Conservation (phyloP, 2,113 vertebrate genomes). For the Mystacornis crossleyi region DNA sequence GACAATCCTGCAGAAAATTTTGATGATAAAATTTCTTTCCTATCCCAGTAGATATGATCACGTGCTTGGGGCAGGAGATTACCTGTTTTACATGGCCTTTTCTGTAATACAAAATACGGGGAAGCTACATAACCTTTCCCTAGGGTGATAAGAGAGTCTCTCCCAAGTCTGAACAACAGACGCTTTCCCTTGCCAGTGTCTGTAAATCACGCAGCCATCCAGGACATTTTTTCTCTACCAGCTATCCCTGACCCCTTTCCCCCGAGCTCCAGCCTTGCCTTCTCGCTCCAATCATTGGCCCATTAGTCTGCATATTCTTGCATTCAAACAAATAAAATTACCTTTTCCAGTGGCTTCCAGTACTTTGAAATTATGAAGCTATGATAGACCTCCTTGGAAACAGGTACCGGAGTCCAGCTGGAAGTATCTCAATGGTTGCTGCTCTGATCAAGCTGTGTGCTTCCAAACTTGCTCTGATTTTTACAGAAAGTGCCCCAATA, state of each 20-base stretch:
- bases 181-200: neutral
- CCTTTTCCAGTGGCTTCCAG: neutral
- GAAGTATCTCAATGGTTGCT: neutral
- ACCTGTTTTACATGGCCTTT: neutral
- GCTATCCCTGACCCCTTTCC: neutral
- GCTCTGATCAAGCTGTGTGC: neutral
- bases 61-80: neutral
- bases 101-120: neutral
- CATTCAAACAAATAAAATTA: neutral
- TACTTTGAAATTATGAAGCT: neutral
- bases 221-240: neutral
- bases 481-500: neutral
- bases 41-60: neutral
- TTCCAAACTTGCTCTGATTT: neutral
- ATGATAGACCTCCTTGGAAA: neutral
- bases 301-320: neutral
- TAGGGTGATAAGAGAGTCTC: neutral
- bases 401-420: neutral
- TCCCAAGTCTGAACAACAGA: neutral
- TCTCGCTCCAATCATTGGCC: neutral
- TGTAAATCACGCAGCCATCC: neutral
- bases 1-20: neutral
- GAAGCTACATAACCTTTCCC: neutral
- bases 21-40: neutral
- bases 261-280: rapidly evolving